Conservation (phyloP, 2,797 vertebrate species). For the Spinus olivaceus region DNA sequence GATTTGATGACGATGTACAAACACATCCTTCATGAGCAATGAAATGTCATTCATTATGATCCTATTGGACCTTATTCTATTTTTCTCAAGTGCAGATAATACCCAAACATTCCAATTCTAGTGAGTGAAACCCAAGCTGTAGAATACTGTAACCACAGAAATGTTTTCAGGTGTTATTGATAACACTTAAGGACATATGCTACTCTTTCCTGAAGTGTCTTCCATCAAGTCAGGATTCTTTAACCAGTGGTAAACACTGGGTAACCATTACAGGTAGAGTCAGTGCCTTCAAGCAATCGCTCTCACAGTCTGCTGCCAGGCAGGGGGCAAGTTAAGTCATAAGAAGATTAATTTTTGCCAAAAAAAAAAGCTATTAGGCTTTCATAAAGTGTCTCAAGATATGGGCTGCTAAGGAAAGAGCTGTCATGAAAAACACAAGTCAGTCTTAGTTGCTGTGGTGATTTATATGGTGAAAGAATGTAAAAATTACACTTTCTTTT, state of each 20-base stretch:
- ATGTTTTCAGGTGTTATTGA: background rate
- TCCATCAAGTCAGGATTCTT: background rate
- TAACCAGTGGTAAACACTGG: background rate
- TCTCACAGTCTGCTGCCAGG: background rate
- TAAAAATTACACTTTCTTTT: background rate
- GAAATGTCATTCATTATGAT: background rate
- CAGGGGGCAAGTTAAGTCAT: background rate
- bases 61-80: background rate
- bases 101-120: background rate
- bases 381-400: background rate
- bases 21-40: background rate
- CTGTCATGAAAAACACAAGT: background rate
- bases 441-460: background rate
- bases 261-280: background rate
- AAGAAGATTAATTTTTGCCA: background rate
- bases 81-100: background rate
- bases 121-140: background rate
- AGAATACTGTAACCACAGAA: background rate
- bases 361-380: background rate
- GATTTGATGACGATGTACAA: background rate
- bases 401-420: background rate
- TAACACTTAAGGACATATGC: background rate
- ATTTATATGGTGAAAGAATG: background rate
- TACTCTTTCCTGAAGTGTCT: background rate
- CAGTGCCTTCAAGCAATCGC: background rate